Conservation (phyloP, 2,888 invertebrate species). For the Lingula anatina region DNA sequence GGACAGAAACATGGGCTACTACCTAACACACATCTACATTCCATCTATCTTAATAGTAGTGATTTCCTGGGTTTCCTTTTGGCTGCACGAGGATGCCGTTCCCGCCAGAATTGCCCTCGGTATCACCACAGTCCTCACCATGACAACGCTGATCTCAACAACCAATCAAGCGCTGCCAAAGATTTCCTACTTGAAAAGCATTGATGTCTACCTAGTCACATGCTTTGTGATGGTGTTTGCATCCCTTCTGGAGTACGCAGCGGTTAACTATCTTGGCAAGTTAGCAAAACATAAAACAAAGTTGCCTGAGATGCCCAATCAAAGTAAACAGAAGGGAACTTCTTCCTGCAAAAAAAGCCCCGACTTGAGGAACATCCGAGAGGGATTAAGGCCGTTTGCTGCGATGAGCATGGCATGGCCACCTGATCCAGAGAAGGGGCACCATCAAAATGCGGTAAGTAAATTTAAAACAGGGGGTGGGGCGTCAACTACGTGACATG, state of each 20-base stretch:
- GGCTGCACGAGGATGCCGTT: constrained; percentile 14
- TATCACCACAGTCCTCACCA: constrained; percentile 14
- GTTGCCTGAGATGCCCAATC: too few relatives aligned
- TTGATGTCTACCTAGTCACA: constrained; percentile 94
- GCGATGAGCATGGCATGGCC: too few relatives aligned
- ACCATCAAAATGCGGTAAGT: too few relatives aligned
- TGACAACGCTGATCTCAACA: constrained; percentile 14
- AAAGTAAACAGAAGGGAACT: too few relatives aligned
- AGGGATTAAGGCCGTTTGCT: too few relatives aligned
- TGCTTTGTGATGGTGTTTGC: constrained; percentile 99
- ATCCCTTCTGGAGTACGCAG: constrained; percentile 93
- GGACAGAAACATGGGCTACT: constrained; percentile 10
- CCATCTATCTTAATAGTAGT: constrained; percentile 12
- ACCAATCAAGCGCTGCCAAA: constrained; percentile 13
- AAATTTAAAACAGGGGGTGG: too few relatives aligned
- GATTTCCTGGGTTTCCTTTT: constrained; percentile 15
- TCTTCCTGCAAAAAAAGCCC: too few relatives aligned
- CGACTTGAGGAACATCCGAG: too few relatives aligned
- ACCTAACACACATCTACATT: constrained; percentile 12
- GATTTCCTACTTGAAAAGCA: constrained; percentile 50
- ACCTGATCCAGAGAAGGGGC: too few relatives aligned
- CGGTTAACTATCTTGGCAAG: constrained; percentile 88
- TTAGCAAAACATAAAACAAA: too few relatives aligned
- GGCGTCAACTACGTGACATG: too few relatives aligned
- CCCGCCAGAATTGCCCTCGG: constrained; percentile 13